A percentile compares a stretch with the other conserved stretches of the same genome.
These are phyloP conservation scores for Salticus scenicus DNA, from an alignment of 2,888 invertebrate genomes.

Conservation along the genomic window DNA sequence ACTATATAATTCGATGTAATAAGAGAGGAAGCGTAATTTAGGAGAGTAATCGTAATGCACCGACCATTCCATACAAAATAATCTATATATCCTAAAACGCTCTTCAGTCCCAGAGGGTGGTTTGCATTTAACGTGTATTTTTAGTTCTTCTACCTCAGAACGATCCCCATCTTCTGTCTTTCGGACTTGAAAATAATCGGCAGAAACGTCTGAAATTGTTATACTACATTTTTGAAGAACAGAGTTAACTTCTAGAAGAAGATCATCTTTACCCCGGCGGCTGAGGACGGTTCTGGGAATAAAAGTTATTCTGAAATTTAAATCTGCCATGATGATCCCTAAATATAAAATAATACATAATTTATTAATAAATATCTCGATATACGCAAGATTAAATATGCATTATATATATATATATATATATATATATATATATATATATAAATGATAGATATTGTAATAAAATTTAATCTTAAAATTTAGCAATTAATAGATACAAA, in stretches of 20 bases:
- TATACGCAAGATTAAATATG: no score
- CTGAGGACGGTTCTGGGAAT: not conserved
- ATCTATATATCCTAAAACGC: not conserved
- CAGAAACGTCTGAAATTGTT: not conserved
- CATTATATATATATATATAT: no score
- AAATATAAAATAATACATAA: no score
- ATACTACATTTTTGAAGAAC: constrained; percentile 23
- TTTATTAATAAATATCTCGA: no score
- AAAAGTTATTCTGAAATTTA: constrained; percentile 38
- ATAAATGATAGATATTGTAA: no score
- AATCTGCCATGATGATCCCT: no score
- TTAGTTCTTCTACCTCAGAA: constrained; percentile 50
- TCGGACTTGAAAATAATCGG: constrained; percentile 26
- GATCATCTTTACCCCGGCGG: not conserved
- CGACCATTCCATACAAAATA: constrained; percentile 29
- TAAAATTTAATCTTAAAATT: no score
- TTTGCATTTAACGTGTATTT: constrained; percentile 6
- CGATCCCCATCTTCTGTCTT: constrained; percentile 37
- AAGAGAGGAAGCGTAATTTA: no score
- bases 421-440: no score
- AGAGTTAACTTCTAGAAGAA: not conserved
- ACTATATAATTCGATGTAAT: constrained; percentile 35
- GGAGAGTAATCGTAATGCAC: not conserved
- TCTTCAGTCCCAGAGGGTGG: not conserved
- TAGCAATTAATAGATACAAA: no score